A percentile compares a stretch with the other conserved stretches of the same genome.
Evolutionary conservation across 2,113 vertebrate species (phyloP).

Genomic region (Saimiri boliviensis): DNA sequence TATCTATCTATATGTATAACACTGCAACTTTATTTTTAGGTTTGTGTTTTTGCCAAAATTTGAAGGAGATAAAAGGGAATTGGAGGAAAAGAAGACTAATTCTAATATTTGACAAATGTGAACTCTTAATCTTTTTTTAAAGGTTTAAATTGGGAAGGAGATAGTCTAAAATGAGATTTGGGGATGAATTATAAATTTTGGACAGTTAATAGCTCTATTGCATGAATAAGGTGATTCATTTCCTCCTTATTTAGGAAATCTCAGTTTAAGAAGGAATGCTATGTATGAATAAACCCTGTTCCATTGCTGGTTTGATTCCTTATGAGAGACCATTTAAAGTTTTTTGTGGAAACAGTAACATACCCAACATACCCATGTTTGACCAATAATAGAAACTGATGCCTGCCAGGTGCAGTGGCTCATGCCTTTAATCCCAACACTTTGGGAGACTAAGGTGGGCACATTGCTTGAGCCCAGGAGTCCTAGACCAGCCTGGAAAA

Average conservation of each 20-base stretch:
- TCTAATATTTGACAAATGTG: slow-evolving; percentile 6
- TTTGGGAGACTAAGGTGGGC: too few relatives aligned
- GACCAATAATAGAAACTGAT: not conserved
- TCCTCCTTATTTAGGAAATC: not conserved
- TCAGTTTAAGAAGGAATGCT: not conserved
- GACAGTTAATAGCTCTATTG: not conserved
- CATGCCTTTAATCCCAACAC: too few relatives aligned
- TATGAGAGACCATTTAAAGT: not conserved
- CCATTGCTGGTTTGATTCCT: not conserved
- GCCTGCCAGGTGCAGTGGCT: too few relatives aligned
- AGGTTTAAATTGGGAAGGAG: not conserved
- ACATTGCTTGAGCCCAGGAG: too few relatives aligned
- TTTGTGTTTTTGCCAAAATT: slow-evolving; percentile 6
- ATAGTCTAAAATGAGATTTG: not conserved
- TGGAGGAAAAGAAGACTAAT: not conserved
- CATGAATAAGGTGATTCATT: not conserved
- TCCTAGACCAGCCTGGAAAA: too few relatives aligned
- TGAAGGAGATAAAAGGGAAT: slow-evolving; percentile 14
- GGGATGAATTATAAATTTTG: not conserved
- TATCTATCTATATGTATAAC: not conserved
- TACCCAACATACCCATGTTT: not conserved
- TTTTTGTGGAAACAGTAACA: not conserved
- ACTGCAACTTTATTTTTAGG: not conserved
- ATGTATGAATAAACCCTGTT: not conserved
- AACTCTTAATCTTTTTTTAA: slow-evolving; percentile 8